A percentile compares a stretch with the other conserved stretches of the same genome.
phyloP scores from a whole-genome alignment of 2,888 invertebrate genomes.

The Pollenia labialis region DNA sequence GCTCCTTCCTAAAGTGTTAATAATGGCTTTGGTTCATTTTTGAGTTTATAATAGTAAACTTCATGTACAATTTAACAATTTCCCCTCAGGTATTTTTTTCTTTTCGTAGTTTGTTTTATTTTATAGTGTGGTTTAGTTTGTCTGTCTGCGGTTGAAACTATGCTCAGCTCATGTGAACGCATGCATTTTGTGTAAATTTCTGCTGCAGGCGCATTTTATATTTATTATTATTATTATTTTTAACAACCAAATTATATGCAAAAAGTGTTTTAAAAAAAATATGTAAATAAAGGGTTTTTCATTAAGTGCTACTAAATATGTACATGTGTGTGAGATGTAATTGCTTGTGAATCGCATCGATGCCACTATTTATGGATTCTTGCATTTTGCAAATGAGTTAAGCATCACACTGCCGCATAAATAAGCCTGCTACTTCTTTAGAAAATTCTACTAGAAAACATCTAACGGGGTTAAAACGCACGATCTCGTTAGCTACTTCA shows the following conservation, averaged over 20 bases:
- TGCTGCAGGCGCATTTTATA: constrained; percentile 53
- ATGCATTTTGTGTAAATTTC: constrained; percentile 55
- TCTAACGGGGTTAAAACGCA: too few relatives aligned
- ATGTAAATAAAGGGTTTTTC: not conserved
- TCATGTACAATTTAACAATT: constrained; percentile 63
- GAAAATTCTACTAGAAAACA: too few relatives aligned
- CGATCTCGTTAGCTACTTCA: too few relatives aligned
- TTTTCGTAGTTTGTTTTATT: constrained; percentile 44
- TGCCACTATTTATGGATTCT: too few relatives aligned
- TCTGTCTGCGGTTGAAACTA: constrained; percentile 70
- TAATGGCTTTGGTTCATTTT: constrained; percentile 4
- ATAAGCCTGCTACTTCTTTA: too few relatives aligned
- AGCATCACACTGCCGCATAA: too few relatives aligned
- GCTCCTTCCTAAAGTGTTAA: not conserved
- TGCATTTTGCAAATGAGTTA: too few relatives aligned
- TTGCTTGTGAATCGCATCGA: too few relatives aligned
- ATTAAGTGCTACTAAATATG: not conserved
- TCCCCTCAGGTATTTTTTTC: constrained; percentile 17
- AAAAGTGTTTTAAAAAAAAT: not conserved
- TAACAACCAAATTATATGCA: constrained; percentile 19
- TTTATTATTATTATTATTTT: constrained; percentile 56
- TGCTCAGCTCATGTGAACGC: constrained; percentile 56
- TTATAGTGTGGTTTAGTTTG: constrained; percentile 71
- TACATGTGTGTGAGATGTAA: too few relatives aligned
- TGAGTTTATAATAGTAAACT: constrained; percentile 44